phyloP scores from a whole-genome alignment of 2,888 invertebrate genomes.

The Colostygia pectinataria region DNA sequence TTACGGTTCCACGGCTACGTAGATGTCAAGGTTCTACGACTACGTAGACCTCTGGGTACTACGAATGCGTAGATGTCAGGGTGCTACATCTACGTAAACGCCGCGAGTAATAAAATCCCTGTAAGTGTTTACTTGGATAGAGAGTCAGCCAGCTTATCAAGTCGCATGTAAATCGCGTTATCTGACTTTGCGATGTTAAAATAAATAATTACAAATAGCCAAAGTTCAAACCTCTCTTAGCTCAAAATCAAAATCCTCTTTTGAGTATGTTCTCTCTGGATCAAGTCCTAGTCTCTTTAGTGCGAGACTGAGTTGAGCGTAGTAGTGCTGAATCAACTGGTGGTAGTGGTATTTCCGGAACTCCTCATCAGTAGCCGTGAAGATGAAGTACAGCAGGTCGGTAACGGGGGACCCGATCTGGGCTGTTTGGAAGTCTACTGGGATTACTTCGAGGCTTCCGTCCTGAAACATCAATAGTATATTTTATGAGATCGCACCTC shows the following conservation, averaged over 20 bases:
- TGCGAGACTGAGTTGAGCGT: constrained; percentile 9
- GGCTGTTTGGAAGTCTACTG: constrained; percentile 23
- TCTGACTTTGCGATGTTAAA: too few relatives aligned
- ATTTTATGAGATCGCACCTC: background rate
- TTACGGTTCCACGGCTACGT: too few relatives aligned
- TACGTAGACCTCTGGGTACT: too few relatives aligned
- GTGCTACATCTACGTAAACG: too few relatives aligned
- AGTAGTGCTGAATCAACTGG: constrained; percentile 14
- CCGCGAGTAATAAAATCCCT: too few relatives aligned
- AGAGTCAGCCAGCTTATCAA: too few relatives aligned
- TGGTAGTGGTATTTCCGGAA: constrained; percentile 19
- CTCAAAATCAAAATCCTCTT: constrained; percentile 15
- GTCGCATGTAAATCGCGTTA: too few relatives aligned
- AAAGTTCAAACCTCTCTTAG: constrained; percentile 22
- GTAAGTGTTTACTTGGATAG: too few relatives aligned
- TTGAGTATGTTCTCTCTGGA: constrained; percentile 6
- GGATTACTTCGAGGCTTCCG: constrained; percentile 13
- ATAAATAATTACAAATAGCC: too few relatives aligned
- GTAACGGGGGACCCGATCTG: constrained; percentile 15
- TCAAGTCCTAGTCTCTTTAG: constrained; percentile 13
- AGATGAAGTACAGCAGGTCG: constrained; percentile 29
- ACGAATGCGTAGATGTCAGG: too few relatives aligned
- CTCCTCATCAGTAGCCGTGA: constrained; percentile 14
- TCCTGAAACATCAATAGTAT: constrained; percentile 6
- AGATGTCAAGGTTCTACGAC: too few relatives aligned